phyloP scores from a whole-genome alignment of 2,888 invertebrate genomes.

The Odontothrips loti region DNA sequence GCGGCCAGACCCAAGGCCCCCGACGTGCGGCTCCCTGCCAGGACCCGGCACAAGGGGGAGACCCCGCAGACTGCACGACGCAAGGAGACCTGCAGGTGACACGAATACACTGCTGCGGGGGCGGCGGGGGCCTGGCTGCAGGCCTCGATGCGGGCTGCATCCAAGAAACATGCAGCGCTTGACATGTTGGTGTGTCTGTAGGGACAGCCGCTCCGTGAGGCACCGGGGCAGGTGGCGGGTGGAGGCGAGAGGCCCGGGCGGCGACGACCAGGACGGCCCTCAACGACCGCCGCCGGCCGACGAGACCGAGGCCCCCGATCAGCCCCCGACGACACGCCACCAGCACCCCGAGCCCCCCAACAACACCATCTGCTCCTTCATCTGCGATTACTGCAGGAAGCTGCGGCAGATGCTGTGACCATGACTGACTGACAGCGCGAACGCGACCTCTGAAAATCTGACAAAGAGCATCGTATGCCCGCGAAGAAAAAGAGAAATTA shows the following conservation, averaged over 20 bases:
- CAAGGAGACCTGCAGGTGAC: not conserved
- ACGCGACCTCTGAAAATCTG: too few relatives aligned
- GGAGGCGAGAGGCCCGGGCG: not conserved
- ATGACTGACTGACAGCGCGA: too few relatives aligned
- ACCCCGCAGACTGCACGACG: not conserved
- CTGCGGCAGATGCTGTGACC: not conserved
- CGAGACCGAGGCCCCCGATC: not conserved
- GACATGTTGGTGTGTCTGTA: not conserved
- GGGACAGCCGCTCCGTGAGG: not conserved
- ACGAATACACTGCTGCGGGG: too few relatives aligned
- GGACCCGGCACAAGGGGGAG: not conserved
- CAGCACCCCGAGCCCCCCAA: not conserved
- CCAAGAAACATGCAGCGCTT: not conserved
- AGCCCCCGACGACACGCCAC: not conserved
- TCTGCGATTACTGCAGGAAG: slow-evolving; percentile 1
- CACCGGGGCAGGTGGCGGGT: not conserved
- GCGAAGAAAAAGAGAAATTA: too few relatives aligned
- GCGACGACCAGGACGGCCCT: not conserved
- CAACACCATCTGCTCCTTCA: slow-evolving; percentile 20
- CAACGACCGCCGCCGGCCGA: not conserved
- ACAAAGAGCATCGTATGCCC: too few relatives aligned
- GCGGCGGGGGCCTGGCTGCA: too few relatives aligned
- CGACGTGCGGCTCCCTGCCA: not conserved
- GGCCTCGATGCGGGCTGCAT: too few relatives aligned
- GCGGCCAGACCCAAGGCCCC: not conserved